These are phyloP conservation scores for Athalia rosae DNA, from an alignment of 2,888 invertebrate genomes.

Conservation along the genomic window DNA sequence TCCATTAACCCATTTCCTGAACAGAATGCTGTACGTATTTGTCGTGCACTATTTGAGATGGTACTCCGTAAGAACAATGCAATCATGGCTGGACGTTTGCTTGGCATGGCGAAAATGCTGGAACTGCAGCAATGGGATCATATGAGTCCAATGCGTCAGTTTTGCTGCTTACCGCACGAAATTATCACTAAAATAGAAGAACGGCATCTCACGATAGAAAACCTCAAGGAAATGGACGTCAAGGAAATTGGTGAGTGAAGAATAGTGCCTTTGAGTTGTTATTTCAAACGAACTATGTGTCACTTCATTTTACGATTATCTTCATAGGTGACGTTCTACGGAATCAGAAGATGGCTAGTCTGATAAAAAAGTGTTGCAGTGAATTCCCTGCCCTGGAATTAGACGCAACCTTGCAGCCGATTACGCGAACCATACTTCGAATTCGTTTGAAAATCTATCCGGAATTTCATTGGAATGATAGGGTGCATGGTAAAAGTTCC, in stretches of 20 bases:
- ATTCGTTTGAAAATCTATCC: constrained; percentile 88
- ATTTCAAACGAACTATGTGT: neutral
- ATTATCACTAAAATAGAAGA: constrained; percentile 89
- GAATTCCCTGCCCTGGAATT: constrained; percentile 91
- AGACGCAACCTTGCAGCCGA: constrained; percentile 92
- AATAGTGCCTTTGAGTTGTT: neutral
- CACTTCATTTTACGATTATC: constrained; percentile 4
- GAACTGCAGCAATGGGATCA: constrained; percentile 94
- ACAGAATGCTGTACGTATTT: constrained; percentile 93
- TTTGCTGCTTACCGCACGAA: constrained; percentile 84
- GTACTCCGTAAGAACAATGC: constrained; percentile 93
- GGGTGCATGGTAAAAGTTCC: constrained; percentile 89
- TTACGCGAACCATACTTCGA: constrained; percentile 92
- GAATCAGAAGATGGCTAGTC: constrained; percentile 84
- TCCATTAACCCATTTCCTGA: constrained; percentile 63
- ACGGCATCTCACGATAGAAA: constrained; percentile 83
- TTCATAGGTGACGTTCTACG: constrained; percentile 80
- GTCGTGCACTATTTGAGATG: constrained; percentile 95
- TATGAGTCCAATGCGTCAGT: constrained; percentile 91
- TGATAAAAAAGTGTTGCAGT: constrained; percentile 88
- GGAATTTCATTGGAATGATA: constrained; percentile 89
- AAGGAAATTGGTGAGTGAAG: constrained; percentile 87
- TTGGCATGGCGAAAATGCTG: constrained; percentile 93
- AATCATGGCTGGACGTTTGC: constrained; percentile 88
- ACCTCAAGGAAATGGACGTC: constrained; percentile 89